Percentiles rank a stretch among this genome's conserved stretches.
Evolutionary conservation across 1,140 invertebrate species (phyloP).

Genomic region (Drosophila grimshawi): DNA sequence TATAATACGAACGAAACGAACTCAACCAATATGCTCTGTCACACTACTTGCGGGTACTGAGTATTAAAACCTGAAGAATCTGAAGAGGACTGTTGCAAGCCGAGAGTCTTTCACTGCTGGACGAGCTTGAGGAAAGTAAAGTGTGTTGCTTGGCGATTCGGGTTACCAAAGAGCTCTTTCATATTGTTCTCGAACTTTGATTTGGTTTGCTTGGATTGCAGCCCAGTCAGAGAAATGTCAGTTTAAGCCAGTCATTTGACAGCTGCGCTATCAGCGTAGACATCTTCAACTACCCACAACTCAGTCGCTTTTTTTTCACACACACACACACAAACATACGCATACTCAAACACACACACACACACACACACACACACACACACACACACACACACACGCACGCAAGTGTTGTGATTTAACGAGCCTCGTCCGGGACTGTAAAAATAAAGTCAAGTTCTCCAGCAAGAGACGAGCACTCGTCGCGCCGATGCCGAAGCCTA

Average conservation of each 20-base stretch:
- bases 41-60: too few species aligned
- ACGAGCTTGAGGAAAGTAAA: too few species aligned
- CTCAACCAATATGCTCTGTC: too few species aligned
- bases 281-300: constrained; percentile 49
- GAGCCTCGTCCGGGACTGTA: constrained; percentile 41
- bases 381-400: background rate
- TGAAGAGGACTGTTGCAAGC: too few species aligned
- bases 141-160: too few species aligned
- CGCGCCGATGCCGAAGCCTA: too few species aligned
- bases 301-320: constrained; percentile 10
- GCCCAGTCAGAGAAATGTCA: background rate
- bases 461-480: background rate
- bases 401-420: constrained; percentile 29
- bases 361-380: background rate
- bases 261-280: constrained; percentile 44
- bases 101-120: too few species aligned
- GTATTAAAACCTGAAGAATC: too few species aligned
- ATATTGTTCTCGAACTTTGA: background rate
- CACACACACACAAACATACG: constrained; percentile 8
- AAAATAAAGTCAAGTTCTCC: constrained; percentile 46
- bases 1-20: too few species aligned
- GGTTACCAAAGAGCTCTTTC: background rate
- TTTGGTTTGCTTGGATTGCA: background rate
- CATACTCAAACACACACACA: background rate
- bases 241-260: constrained; percentile 38